These are phyloP conservation scores for Apostichopus californicus DNA, from an alignment of 35 echinoderm and acorn worm species.

Conservation along the genomic window DNA sequence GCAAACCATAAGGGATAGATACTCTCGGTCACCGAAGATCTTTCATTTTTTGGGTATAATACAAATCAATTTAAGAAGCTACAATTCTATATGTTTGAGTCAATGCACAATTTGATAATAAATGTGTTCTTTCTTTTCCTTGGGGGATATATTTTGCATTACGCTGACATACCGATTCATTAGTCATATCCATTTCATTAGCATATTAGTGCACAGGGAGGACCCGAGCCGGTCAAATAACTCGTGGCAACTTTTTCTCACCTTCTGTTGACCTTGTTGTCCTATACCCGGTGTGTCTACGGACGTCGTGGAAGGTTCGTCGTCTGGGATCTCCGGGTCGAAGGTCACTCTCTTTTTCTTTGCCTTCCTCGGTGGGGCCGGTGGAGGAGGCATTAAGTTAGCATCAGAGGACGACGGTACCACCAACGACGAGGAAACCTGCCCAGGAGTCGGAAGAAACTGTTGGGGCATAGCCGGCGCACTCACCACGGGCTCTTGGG, in stretches of 20 bases:
- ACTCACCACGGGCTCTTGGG: slow-evolving; percentile 3
- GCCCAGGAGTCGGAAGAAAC: neutral
- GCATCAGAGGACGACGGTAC: neutral
- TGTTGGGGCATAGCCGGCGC: neutral
- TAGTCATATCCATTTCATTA: too few relatives aligned
- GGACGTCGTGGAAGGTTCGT: slow-evolving; percentile 38
- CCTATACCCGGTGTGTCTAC: neutral
- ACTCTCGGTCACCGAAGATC: too few relatives aligned
- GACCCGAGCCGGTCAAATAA: too few relatives aligned
- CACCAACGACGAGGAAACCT: neutral
- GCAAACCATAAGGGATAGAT: too few relatives aligned
- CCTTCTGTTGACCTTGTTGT: slow-evolving; percentile 15
- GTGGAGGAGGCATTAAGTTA: slow-evolving; percentile 54
- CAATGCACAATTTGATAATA: too few relatives aligned
- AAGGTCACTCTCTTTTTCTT: slow-evolving; percentile 56
- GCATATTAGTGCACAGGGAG: too few relatives aligned
- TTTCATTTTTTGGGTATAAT: too few relatives aligned
- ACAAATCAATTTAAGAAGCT: too few relatives aligned
- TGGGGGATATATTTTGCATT: too few relatives aligned
- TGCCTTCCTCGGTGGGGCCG: slow-evolving; percentile 33
- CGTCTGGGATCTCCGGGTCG: slow-evolving; percentile 47
- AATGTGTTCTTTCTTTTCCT: too few relatives aligned
- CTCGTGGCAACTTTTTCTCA: neutral
- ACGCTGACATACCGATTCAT: too few relatives aligned
- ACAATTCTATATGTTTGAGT: too few relatives aligned